Evolutionary conservation across 2,797 vertebrate genomes (phyloP).

Genomic region (Gallinago nigripennis): DNA sequence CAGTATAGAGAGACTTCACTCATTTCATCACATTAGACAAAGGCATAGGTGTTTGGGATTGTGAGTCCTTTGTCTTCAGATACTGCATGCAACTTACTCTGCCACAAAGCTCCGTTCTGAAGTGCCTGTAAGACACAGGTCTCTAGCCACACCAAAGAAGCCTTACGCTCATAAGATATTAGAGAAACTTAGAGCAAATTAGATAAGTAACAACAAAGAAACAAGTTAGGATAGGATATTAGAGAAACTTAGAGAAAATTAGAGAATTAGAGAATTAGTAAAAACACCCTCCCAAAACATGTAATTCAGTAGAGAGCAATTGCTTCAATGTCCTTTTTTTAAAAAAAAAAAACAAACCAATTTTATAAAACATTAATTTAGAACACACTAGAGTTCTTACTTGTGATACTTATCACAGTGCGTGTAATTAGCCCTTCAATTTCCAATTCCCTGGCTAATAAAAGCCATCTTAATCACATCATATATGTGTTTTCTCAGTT

Average conservation of each 20-base stretch:
- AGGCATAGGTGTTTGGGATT: not conserved
- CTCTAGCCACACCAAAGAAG: fast-evolving
- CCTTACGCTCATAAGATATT: not conserved
- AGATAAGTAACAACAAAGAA: no score
- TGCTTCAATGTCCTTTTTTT: not conserved
- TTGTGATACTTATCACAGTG: not conserved
- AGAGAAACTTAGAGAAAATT: not conserved
- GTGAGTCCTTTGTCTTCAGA: not conserved
- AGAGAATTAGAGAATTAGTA: not conserved
- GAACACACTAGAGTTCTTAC: not conserved
- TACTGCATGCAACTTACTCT: not conserved
- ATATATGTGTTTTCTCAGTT: not conserved
- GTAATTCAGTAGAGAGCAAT: not conserved
- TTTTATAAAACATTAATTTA: not conserved
- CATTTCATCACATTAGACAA: not conserved
- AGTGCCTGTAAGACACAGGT: not conserved
- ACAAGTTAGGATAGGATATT: not conserved
- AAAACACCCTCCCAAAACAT: not conserved
- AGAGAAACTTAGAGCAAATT: not conserved
- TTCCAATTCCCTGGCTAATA: not conserved
- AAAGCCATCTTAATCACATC: not conserved
- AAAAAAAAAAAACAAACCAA: not conserved
- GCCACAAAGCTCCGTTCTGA: not conserved
- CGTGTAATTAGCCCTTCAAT: not conserved
- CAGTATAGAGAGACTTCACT: not conserved